Evolutionary conservation across 2,888 invertebrate genomes (phyloP), one percentile per base, ranked within the genome.

Genomic region (Hydroisotoma schaefferi): DNA sequence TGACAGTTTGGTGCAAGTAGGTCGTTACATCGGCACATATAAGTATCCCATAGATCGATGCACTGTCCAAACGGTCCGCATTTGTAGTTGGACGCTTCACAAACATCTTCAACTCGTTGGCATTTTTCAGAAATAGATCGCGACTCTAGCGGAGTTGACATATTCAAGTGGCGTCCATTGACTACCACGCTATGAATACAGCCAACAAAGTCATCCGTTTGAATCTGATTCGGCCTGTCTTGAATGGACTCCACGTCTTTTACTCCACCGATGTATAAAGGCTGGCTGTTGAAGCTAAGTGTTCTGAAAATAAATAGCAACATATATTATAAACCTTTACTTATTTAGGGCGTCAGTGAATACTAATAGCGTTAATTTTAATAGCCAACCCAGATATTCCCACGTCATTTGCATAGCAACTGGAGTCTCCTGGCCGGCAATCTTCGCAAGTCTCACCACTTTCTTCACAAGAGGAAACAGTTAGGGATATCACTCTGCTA

Each of bases 191-290:
- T 91, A 74, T 94, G 92, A 69, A 95, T 85, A 75, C 97, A 97
- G 4, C 97, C 97, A 18, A 94, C 87, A 62, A 97, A 85, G 76
- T 95, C 94, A 75, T 94, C 94, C 0, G 93, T 87, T 73, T 87
- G 87, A 38, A 95, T 85, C 78, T 94, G 94, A 0, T 91, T 92
- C 0, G 90, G 90, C 46, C 93, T 83, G 76, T 93, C 91, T 26
- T 94, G 78, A 0, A 94, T 85, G 15, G 92, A 89, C 77, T 91
- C 90, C 0, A 93, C 89, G 69, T 86, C 86, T 47, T 84, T 81
- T 33, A 95, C 79, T 6, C 95, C 95, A 23, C 94, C 94, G 67
- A 95, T 82, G 47, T 88, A 82, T 59, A 95, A 78, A 0, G 87
- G 88, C 74, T 92, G 88, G 72, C 89, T 90, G 79, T 93, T 91